Evolutionary conservation across 2,888 invertebrate species (phyloP), one percentile per base, ranked within the genome.

Genomic region (Parnassius mnemosyne): DNA sequence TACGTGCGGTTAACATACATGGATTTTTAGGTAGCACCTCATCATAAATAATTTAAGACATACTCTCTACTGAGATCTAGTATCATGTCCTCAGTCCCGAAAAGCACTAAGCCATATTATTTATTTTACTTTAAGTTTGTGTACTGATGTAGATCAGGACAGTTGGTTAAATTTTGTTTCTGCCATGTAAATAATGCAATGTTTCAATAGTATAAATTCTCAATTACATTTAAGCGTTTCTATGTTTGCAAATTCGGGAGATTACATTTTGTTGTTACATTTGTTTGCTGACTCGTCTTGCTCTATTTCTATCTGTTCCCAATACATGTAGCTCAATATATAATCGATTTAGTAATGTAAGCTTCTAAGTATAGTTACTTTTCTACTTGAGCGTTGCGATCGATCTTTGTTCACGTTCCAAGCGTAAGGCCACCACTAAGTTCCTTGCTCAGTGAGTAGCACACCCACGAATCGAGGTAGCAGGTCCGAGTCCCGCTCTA

Each of bases 141-240:
- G 34, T 34, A 7, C 34, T 34, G 34, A 7, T 34, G 34, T 5
- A 34, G 34, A 34, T 34, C 34, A 7, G 34, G 0, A 34, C 7
- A 34, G 34, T 34, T 34, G 34, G 34, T 34, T 34, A 34, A 25
- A 44, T 57, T 20, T 13, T 12, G 7, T 42, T 57, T 10, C 16
- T 25, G 57, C 51, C 44, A 44, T 58, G 57, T 52, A 58, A 44
- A 58, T 58, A 58, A n/a, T 16, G 51, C 42, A 43, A 43, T 25
- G 12, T 50, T n/a, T 51, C n/a, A 49, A 3, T 44, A 20, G 10
- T 54, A 16, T 44, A n/a, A 44, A 42, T 54, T 54, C 13, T 34
- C 20, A 5, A 5, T 44, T 11, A 13, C 13, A 2, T 47, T 47
- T 0, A 12, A 25, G 11, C 12, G 11, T 10, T 12, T 46, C 12